These are phyloP conservation scores for Heptascelio sp. DNA, from an alignment of 2,888 invertebrate species.

Conservation along the genomic window DNA sequence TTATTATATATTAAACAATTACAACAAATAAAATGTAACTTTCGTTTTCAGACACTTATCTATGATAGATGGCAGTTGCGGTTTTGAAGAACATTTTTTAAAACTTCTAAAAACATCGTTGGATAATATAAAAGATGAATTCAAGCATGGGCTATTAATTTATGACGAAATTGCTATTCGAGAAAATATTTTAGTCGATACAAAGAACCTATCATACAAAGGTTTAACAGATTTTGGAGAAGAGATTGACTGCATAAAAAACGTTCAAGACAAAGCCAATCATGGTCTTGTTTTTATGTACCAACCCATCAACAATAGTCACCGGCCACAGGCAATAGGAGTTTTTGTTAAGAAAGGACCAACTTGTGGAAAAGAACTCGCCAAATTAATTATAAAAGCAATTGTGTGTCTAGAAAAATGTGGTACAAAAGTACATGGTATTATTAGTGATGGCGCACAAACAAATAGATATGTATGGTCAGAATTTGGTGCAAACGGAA, in stretches of 20 bases:
- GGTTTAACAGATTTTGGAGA: constrained; percentile 66
- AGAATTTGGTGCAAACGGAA: background rate
- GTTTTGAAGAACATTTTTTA: constrained; percentile 5
- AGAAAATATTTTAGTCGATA: constrained; percentile 42
- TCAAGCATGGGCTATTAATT: constrained; percentile 47
- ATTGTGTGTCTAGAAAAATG: background rate
- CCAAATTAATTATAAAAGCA: background rate
- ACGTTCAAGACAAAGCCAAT: constrained; percentile 54
- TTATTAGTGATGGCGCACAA: background rate
- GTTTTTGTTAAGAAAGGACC: constrained; percentile 25
- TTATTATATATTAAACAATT: constrained; percentile 2
- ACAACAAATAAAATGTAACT: background rate
- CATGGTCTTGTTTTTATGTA: constrained; percentile 71
- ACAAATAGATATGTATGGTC: background rate
- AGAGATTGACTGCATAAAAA: constrained; percentile 18
- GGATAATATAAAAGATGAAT: background rate
- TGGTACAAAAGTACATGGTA: background rate
- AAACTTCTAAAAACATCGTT: background rate
- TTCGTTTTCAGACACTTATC: constrained; percentile 14
- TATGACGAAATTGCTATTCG: constrained; percentile 63
- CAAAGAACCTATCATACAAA: constrained; percentile 26
- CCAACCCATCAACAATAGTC: constrained; percentile 57
- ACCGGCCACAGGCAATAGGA: background rate
- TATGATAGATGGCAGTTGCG: background rate
- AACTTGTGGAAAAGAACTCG: background rate